Evolutionary conservation across 2,888 invertebrate species (phyloP).

Genomic region (Latrodectus elegans): DNA sequence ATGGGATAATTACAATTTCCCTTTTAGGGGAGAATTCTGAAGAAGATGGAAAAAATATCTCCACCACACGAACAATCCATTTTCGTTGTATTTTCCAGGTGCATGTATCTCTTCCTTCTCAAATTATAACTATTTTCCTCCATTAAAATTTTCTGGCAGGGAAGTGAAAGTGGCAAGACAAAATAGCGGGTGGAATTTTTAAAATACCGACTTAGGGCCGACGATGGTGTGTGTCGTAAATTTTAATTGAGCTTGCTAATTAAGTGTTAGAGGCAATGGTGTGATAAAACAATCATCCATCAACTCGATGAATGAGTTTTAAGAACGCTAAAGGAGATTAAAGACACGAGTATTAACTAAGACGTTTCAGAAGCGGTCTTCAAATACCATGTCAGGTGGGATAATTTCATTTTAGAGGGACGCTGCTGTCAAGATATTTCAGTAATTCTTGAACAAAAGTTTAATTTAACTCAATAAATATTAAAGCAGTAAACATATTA

Average conservation of each 20-base stretch:
- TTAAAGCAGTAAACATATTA: no score
- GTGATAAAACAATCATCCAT: constrained; percentile 53
- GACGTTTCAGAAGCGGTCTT: constrained; percentile 17
- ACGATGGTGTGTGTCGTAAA: constrained; percentile 33
- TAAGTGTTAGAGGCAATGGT: constrained; percentile 32
- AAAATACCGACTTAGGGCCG: constrained; percentile 12
- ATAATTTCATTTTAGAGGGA: constrained; percentile 17
- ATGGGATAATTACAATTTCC: constrained; percentile 44
- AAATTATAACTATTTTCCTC: neutral
- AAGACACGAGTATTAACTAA: constrained; percentile 30
- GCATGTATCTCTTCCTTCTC: constrained; percentile 5
- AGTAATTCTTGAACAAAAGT: no score
- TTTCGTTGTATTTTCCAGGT: constrained; percentile 13
- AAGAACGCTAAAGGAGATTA: constrained; percentile 17
- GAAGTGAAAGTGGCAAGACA: neutral
- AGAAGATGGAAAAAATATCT: neutral
- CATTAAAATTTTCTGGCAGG: constrained; percentile 26
- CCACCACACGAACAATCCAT: neutral
- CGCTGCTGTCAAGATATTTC: neutral
- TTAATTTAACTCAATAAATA: no score
- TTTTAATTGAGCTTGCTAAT: constrained; percentile 57
- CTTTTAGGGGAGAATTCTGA: constrained; percentile 9
- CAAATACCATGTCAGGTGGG: neutral
- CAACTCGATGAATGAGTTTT: constrained; percentile 34
- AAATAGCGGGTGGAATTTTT: constrained; percentile 17